A percentile compares a stretch with the other conserved stretches of the same genome.
phyloP scores from a whole-genome alignment of 2,113 vertebrate species.

The Pterocles orientalis region DNA sequence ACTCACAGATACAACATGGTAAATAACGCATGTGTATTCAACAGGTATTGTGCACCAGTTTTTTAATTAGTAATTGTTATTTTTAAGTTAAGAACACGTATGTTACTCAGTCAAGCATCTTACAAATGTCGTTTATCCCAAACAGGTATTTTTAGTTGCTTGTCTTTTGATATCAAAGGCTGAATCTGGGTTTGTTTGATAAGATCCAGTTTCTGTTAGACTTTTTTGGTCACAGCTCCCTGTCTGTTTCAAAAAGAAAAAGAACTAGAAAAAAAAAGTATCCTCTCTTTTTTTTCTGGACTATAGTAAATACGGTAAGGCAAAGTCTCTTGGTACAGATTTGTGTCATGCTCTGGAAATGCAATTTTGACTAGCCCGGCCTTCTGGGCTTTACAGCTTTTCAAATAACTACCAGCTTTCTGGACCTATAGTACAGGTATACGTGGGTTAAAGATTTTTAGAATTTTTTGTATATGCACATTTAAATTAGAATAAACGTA shows the following conservation, averaged over 20 bases:
- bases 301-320: background rate
- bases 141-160: background rate
- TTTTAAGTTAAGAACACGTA: background rate
- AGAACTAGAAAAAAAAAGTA: background rate
- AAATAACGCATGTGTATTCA: background rate
- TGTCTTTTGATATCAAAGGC: background rate
- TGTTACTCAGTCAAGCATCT: background rate
- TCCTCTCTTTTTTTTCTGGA: background rate
- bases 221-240: background rate
- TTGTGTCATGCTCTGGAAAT: background rate
- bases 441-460: background rate
- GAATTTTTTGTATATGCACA: background rate
- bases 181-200: background rate
- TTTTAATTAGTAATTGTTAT: background rate
- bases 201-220: background rate
- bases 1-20: background rate
- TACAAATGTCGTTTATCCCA: background rate
- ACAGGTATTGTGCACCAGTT: background rate
- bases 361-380: background rate
- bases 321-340: background rate
- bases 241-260: background rate
- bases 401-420: background rate
- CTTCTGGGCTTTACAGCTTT: background rate
- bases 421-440: background rate
- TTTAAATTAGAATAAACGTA: background rate